Evolutionary conservation across 2,113 vertebrate genomes (phyloP).

Genomic region (Nipponia nippon): DNA sequence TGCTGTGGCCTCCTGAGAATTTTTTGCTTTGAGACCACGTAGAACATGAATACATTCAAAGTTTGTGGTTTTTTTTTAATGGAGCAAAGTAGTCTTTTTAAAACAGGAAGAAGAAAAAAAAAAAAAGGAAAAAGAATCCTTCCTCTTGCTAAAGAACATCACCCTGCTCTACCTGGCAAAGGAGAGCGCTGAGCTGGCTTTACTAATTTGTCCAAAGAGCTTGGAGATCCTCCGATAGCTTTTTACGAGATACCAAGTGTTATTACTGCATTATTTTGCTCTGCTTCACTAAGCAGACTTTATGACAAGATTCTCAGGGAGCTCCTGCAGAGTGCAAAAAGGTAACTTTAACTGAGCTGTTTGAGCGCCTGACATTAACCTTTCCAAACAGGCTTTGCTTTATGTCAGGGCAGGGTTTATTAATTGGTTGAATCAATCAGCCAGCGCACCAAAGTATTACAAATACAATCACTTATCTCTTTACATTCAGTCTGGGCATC

Average conservation of each 20-base stretch:
- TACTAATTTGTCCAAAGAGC: background rate
- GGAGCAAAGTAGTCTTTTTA: background rate
- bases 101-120: background rate
- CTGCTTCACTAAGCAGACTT: background rate
- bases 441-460: slow-evolving; percentile 10
- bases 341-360: slow-evolving; percentile 7
- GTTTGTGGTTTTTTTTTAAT: background rate
- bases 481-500: background rate
- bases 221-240: background rate
- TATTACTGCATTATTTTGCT: background rate
- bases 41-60: background rate
- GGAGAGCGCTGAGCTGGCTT: background rate
- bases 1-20: background rate
- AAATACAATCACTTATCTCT: slow-evolving; percentile 6
- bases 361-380: background rate
- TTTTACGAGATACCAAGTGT: background rate
- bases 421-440: slow-evolving; percentile 55
- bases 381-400: slow-evolving; percentile 41
- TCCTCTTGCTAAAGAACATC: background rate
- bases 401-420: slow-evolving; percentile 34
- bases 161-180: background rate
- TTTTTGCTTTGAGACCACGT: background rate
- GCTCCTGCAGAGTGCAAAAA: background rate
- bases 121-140: background rate
- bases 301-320: background rate